A percentile compares a stretch with the other conserved stretches of the same genome.
These are phyloP conservation scores for Apis laboriosa DNA, from an alignment of 1,140 invertebrate genomes.

Conservation along the genomic window DNA sequence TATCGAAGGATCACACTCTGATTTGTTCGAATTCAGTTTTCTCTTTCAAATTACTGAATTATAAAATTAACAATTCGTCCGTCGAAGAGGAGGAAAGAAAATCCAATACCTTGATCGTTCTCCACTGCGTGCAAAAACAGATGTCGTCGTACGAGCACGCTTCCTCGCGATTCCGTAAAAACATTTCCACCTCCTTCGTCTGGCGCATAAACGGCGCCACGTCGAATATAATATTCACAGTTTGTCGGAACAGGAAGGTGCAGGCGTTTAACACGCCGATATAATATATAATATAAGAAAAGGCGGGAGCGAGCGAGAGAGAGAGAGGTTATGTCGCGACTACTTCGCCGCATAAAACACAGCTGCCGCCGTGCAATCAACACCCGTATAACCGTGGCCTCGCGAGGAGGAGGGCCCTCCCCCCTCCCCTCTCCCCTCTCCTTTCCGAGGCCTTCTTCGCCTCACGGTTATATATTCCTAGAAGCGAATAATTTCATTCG, in stretches of 20 bases:
- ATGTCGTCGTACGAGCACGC: constrained; percentile 19
- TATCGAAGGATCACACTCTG: too few species aligned
- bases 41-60: too few species aligned
- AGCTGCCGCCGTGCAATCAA: constrained; percentile 74
- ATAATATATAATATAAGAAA: constrained; percentile 77
- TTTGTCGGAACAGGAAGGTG: constrained; percentile 75
- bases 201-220: constrained; percentile 14
- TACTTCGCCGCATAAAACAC: constrained; percentile 70
- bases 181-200: not conserved
- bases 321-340: constrained; percentile 38
- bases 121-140: constrained; percentile 33
- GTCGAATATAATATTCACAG: constrained; percentile 74
- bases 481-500: constrained; percentile 80
- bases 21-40: too few species aligned
- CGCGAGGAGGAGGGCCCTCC: constrained; percentile 4
- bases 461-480: constrained; percentile 70
- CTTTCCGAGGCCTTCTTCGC: constrained; percentile 20
- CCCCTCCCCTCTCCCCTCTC: constrained; percentile 2
- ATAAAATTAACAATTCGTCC: too few species aligned
- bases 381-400: constrained; percentile 59
- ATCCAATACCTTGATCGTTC: constrained; percentile 32
- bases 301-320: constrained; percentile 33
- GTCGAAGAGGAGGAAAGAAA: not conserved
- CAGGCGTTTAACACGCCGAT: constrained; percentile 75
- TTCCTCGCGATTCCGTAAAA: constrained; percentile 39